Evolutionary conservation across 2,113 vertebrate genomes (phyloP).

Genomic region (Zosterops borbonicus): DNA sequence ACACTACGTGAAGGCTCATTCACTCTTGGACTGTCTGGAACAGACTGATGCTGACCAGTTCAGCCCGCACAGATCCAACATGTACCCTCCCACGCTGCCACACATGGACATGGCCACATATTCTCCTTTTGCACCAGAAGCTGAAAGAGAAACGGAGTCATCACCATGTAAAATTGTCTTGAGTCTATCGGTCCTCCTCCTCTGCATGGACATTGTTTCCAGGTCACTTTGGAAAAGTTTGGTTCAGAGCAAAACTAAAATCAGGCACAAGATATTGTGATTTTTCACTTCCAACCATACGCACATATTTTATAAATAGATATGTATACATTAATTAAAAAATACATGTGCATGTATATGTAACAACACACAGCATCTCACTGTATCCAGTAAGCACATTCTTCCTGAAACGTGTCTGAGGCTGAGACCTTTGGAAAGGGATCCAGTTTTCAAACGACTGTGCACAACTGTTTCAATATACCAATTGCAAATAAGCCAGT

Average conservation of each 20-base stretch:
- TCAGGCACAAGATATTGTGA: not conserved
- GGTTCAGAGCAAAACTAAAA: not conserved
- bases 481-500: not conserved
- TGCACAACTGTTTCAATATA: not conserved
- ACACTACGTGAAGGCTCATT: not conserved
- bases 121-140: not conserved
- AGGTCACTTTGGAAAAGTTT: not conserved
- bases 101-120: not conserved
- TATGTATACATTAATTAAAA: not conserved
- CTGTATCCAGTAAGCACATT: not conserved
- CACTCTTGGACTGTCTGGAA: not conserved
- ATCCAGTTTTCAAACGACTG: not conserved
- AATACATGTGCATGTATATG: not conserved
- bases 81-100: fast-evolving
- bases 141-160: not conserved
- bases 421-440: not conserved
- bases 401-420: not conserved
- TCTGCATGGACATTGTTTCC: not conserved
- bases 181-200: not conserved
- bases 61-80: not conserved
- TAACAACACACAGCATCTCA: not conserved
- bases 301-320: not conserved
- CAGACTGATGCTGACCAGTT: not conserved
- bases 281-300: not conserved
- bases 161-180: not conserved